These are phyloP conservation scores for Daphoenositta chrysoptera DNA, from an alignment of 2,113 vertebrate genomes.

Conservation along the genomic window DNA sequence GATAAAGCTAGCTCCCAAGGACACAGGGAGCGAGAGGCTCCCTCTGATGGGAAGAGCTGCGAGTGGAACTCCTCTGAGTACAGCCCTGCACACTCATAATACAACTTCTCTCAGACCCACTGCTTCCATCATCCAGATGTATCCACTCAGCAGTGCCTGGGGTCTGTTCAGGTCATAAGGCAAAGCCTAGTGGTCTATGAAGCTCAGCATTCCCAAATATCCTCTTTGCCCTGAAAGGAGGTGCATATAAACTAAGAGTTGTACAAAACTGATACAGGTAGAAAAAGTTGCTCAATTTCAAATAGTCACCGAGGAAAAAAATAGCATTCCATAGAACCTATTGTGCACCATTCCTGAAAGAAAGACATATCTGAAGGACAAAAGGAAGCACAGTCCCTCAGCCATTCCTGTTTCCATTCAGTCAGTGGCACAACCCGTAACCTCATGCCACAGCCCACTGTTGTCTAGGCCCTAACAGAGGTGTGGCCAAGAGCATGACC, in stretches of 20 bases:
- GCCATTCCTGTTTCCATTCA: not conserved
- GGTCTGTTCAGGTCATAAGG: not conserved
- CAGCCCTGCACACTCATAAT: no score
- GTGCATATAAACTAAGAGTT: not conserved
- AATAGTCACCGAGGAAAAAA: not conserved
- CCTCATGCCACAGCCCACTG: not conserved
- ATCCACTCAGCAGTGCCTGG: not conserved
- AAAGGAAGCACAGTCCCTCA: not conserved
- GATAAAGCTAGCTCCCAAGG: not conserved
- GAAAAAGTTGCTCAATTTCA: not conserved
- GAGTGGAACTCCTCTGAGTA: not conserved
- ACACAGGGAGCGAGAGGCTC: rapidly evolving
- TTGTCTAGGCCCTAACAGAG: not conserved
- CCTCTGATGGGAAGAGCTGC: not conserved
- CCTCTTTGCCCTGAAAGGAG: not conserved
- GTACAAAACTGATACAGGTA: not conserved
- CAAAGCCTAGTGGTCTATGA: not conserved
- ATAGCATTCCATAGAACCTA: not conserved
- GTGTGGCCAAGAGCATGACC: not conserved
- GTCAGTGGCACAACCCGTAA: not conserved
- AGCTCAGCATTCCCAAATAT: not conserved
- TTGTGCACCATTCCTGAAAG: not conserved
- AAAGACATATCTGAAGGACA: not conserved
- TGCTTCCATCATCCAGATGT: not conserved
- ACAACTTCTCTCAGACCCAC: not conserved